phyloP scores from a whole-genome alignment of 1,140 invertebrate genomes.

The Armadillidium nasatum region DNA sequence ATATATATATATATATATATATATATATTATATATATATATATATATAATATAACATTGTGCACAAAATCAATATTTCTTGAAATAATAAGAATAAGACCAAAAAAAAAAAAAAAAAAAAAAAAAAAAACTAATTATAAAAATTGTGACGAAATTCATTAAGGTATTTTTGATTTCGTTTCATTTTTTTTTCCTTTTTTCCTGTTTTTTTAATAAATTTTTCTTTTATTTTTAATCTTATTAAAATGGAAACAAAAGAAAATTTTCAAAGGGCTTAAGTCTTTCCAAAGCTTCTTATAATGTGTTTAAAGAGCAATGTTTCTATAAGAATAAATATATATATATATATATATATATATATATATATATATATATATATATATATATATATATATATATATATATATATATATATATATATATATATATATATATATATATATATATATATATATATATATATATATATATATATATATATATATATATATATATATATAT shows the following conservation, averaged over 20 bases:
- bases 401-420: too few relatives aligned
- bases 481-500: constrained; percentile 6
- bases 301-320: neutral
- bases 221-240: neutral
- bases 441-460: neutral
- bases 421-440: constrained; percentile 6
- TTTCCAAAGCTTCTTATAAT: neutral
- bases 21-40: too few relatives aligned
- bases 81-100: too few relatives aligned
- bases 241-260: neutral
- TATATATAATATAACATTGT: too few relatives aligned
- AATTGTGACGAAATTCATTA: neutral
- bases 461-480: constrained; percentile 6
- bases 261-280: neutral
- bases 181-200: too few relatives aligned
- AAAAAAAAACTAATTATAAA: too few relatives aligned
- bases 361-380: too few relatives aligned
- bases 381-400: too few relatives aligned
- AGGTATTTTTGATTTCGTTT: neutral
- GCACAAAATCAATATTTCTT: too few relatives aligned
- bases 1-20: too few relatives aligned
- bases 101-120: neutral
- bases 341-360: constrained; percentile 6
- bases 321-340: too few relatives aligned
- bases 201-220: neutral